Conservation (phyloP, 2,113 vertebrate species). For the Oostethus manadensis region DNA sequence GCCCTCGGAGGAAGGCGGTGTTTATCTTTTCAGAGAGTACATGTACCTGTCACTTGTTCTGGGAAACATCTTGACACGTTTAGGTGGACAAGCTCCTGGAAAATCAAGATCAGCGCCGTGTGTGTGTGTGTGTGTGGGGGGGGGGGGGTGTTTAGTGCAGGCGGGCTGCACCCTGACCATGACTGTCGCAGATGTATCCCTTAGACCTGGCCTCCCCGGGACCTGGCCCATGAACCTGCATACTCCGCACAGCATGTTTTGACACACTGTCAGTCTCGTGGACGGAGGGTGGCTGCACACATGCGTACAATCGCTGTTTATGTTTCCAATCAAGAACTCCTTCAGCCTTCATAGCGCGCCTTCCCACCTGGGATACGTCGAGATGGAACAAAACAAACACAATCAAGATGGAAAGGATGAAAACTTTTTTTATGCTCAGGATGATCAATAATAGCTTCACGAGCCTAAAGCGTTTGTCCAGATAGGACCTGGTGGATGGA, state of each 20-base stretch:
- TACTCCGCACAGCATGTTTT: slow-evolving; percentile 38
- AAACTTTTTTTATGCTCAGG: background rate
- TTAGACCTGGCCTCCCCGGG: slow-evolving; percentile 24
- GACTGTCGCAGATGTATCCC: slow-evolving; percentile 28
- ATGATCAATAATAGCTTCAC: background rate
- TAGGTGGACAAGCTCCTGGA: slow-evolving; percentile 26
- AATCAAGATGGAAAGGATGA: slow-evolving; percentile 17
- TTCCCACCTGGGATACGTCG: slow-evolving; percentile 13
- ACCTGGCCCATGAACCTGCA: slow-evolving; percentile 29
- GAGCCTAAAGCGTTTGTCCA: slow-evolving; percentile 6
- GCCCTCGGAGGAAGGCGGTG: slow-evolving; percentile 13
- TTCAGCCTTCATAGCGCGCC: slow-evolving; percentile 3
- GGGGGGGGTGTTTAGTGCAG: background rate
- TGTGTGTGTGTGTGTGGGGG: too few relatives aligned
- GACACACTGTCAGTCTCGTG: slow-evolving; percentile 40
- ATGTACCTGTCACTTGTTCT: slow-evolving; percentile 19
- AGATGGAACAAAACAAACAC: slow-evolving; percentile 27
- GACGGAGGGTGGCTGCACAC: slow-evolving; percentile 2
- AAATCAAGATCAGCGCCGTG: slow-evolving; percentile 38
- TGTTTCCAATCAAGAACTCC: slow-evolving; percentile 47
- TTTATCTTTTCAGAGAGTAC: slow-evolving; percentile 31
- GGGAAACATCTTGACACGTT: slow-evolving; percentile 43
- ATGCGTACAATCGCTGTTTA: slow-evolving; percentile 18
- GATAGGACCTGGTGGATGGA: slow-evolving; percentile 24
- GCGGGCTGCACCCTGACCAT: slow-evolving; percentile 17